phyloP scores from a whole-genome alignment of 2,113 vertebrate genomes.

The Triplophysa siluroides region DNA sequence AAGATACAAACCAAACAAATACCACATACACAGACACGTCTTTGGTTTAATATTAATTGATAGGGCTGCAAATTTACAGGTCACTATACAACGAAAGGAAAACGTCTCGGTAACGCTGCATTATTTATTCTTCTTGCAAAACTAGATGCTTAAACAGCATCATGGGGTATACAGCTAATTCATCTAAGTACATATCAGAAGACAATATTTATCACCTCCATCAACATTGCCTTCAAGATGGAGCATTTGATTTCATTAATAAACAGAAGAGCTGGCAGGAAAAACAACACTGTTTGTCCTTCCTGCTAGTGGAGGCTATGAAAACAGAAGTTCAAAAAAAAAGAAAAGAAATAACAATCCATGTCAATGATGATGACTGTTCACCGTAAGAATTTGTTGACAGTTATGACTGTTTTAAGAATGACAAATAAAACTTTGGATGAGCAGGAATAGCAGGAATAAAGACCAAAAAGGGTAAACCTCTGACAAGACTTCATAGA shows the following conservation, averaged over 20 bases:
- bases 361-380: background rate
- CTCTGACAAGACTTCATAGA: background rate
- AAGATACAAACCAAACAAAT: no score
- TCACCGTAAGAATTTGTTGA: background rate
- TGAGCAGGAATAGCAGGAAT: background rate
- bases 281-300: background rate
- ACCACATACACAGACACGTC: background rate
- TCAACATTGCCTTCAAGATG: background rate
- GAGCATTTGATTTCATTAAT: conserved; percentile 14
- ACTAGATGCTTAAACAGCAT: conserved; percentile 17
- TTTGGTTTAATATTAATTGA: background rate
- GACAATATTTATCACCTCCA: background rate
- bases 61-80: conserved; percentile 17
- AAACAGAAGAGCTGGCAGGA: background rate
- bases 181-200: conserved; percentile 15
- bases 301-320: background rate
- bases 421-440: background rate
- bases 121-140: conserved; percentile 47
- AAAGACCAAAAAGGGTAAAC: background rate
- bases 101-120: conserved; percentile 27
- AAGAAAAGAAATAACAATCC: background rate
- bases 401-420: background rate
- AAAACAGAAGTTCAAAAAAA: background rate
- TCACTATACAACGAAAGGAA: conserved; percentile 2
- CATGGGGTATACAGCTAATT: conserved; percentile 30